These are phyloP conservation scores for Brachionus rotundiformis DNA, from an alignment of 1,140 invertebrate species.

Conservation along the genomic window DNA sequence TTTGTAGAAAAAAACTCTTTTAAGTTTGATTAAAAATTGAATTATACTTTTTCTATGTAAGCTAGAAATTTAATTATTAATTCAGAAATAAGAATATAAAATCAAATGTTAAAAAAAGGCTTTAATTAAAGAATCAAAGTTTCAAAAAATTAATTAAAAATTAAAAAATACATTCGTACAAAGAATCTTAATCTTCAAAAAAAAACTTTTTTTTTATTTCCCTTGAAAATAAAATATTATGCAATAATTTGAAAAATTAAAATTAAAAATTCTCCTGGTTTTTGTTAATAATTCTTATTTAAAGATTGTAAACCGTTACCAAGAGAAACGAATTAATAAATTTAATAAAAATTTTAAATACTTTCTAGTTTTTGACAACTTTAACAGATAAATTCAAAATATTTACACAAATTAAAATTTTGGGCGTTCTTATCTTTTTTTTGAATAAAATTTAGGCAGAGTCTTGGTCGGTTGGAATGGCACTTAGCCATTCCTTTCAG, in stretches of 20 bases:
- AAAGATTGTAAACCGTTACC: background rate
- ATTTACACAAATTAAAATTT: too few species aligned
- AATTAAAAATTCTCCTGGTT: background rate
- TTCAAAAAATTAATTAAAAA: constrained; percentile 1
- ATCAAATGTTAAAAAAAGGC: background rate
- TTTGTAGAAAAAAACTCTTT: too few species aligned
- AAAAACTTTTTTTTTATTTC: background rate
- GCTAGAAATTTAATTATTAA: too few species aligned
- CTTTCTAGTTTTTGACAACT: background rate
- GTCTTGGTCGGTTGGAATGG: too few species aligned
- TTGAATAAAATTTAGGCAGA: too few species aligned
- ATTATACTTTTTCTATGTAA: too few species aligned
- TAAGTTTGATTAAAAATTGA: too few species aligned
- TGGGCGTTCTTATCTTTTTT: background rate
- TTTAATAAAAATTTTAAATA: background rate
- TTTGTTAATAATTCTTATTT: background rate
- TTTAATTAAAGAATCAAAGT: background rate
- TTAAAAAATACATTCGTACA: background rate
- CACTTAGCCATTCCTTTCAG: too few species aligned
- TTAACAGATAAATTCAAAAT: background rate
- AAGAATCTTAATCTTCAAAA: background rate
- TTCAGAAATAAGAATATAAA: too few species aligned
- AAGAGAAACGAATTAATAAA: background rate
- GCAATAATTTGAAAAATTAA: background rate
- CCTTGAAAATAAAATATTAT: background rate